These are phyloP conservation scores for Lycia hirtaria DNA, from an alignment of 2,888 invertebrate genomes.

Conservation along the genomic window DNA sequence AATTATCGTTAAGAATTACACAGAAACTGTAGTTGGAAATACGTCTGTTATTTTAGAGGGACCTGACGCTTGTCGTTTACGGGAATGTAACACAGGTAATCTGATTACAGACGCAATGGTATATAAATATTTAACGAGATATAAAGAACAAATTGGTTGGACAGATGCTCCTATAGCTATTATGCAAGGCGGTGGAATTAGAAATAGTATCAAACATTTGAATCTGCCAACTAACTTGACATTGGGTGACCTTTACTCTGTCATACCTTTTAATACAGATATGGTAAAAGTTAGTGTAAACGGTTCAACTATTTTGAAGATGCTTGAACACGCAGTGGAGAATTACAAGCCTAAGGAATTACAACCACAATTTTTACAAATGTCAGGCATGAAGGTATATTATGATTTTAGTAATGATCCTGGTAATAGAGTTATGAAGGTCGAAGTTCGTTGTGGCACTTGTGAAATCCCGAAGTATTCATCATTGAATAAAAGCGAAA, in stretches of 20 bases:
- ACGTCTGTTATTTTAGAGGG: constrained; percentile 90
- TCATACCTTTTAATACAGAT: constrained; percentile 91
- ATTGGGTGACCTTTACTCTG: constrained; percentile 88
- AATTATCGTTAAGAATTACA: constrained; percentile 81
- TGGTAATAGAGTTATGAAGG: constrained; percentile 87
- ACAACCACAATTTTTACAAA: constrained; percentile 92
- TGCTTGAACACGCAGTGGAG: constrained; percentile 89
- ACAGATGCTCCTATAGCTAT: constrained; percentile 91
- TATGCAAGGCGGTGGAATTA: constrained; percentile 91
- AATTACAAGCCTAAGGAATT: constrained; percentile 72
- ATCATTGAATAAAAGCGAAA: constrained; percentile 76
- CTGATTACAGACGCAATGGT: constrained; percentile 91
- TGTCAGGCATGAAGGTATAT: constrained; percentile 90
- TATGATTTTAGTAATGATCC: constrained; percentile 87
- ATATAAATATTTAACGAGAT: constrained; percentile 81
- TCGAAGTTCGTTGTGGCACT: constrained; percentile 87
- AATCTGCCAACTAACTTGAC: constrained; percentile 83
- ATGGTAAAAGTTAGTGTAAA: constrained; percentile 87
- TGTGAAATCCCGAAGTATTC: constrained; percentile 88
- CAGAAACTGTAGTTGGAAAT: constrained; percentile 86
- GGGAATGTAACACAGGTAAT: constrained; percentile 95
- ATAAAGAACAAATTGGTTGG: constrained; percentile 87
- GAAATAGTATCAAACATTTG: constrained; percentile 86
- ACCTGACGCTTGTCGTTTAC: constrained; percentile 86
- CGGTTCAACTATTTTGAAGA: constrained; percentile 87